phyloP scores from a whole-genome alignment of 2,113 vertebrate genomes.

The Leucoraja erinaceus region DNA sequence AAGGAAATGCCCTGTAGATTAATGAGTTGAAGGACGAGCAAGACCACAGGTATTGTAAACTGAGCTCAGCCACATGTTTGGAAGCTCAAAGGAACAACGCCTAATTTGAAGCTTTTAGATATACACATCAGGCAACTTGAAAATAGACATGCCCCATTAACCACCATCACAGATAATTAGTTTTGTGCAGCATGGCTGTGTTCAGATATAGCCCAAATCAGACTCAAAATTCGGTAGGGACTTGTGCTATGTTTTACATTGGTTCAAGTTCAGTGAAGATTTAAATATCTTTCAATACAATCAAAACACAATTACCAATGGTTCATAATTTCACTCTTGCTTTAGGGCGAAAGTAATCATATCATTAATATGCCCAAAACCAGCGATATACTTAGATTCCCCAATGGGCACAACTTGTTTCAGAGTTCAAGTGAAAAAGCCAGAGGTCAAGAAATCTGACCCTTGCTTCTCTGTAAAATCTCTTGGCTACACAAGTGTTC shows the following conservation, averaged over 20 bases:
- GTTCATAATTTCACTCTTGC: conserved; percentile 6
- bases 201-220: neutral
- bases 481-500: neutral
- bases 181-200: conserved; percentile 7
- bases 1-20: neutral
- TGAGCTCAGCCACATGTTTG: neutral
- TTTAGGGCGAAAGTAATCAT: neutral
- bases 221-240: neutral
- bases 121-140: neutral
- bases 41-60: neutral
- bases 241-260: neutral
- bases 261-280: neutral
- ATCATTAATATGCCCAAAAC: neutral
- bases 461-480: neutral
- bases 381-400: neutral
- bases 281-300: neutral
- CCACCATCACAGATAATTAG: neutral
- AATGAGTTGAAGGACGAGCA: neutral
- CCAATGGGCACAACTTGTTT: neutral
- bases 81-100: neutral
- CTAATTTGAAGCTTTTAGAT: conserved; percentile 8
- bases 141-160: conserved; percentile 8
- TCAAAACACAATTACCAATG: conserved; percentile 16
- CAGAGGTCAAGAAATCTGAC: neutral
- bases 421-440: neutral